phyloP scores from a whole-genome alignment of 2,113 vertebrate genomes.

The Perca fluviatilis region DNA sequence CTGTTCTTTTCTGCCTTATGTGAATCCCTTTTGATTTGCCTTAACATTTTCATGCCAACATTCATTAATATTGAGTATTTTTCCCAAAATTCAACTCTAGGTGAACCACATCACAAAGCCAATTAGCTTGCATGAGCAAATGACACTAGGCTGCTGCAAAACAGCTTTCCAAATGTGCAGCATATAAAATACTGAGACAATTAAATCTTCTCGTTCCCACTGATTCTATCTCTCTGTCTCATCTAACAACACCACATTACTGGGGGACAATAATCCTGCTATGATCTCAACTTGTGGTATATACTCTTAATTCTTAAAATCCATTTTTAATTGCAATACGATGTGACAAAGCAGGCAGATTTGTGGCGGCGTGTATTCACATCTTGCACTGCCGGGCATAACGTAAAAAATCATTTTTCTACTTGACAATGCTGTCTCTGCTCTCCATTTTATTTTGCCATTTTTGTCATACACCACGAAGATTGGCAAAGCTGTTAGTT shows the following conservation, averaged over 20 bases:
- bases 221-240: not conserved
- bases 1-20: not conserved
- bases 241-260: constrained; percentile 2
- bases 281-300: not conserved
- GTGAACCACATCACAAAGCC: not conserved
- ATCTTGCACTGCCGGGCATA: not conserved
- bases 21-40: not conserved
- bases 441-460: no score
- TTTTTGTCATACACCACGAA: not conserved
- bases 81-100: not conserved
- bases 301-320: not conserved
- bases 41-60: not conserved
- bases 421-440: no score
- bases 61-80: not conserved
- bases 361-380: not conserved
- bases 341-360: constrained; percentile 12
- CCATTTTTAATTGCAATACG: not conserved
- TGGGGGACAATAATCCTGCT: not conserved
- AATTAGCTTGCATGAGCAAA: not conserved
- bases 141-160: not conserved
- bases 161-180: not conserved
- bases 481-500: not conserved
- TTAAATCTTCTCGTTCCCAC: not conserved
- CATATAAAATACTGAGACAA: not conserved
- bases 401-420: not conserved